Evolutionary conservation across 2,797 vertebrate genomes (phyloP).

Genomic region (Chelonia mydas): DNA sequence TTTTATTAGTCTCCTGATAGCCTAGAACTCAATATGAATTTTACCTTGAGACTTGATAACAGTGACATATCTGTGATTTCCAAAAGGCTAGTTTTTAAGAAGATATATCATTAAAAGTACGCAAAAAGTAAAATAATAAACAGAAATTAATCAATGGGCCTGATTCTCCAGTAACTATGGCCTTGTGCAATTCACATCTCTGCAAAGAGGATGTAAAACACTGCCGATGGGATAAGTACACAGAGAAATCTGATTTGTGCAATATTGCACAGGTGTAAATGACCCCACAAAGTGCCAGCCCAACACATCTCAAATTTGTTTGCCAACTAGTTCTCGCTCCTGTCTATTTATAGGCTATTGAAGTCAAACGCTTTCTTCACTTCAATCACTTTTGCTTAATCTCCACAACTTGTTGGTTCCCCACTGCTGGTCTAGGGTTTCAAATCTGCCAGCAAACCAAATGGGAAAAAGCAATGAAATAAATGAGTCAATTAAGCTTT

Average conservation of each 20-base stretch:
- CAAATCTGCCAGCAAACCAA: background rate
- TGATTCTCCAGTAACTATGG: fast-evolving
- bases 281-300: background rate
- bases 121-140: background rate
- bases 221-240: background rate
- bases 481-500: background rate
- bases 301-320: conserved; percentile 7
- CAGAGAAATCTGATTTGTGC: background rate
- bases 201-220: fast-evolving
- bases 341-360: conserved; percentile 1
- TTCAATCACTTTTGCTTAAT: conserved; percentile 7
- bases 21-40: background rate
- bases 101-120: background rate
- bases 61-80: background rate
- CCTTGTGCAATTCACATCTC: fast-evolving
- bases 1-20: background rate
- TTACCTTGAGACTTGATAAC: background rate
- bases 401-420: background rate
- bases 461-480: background rate
- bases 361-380: conserved; percentile 12
- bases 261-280: background rate
- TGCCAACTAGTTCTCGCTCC: conserved; percentile 20
- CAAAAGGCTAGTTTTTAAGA: background rate
- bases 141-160: fast-evolving
- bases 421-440: background rate